Percentiles rank a stretch among this genome's conserved stretches.
These are phyloP conservation scores for Meghimatium bilineatum DNA, from an alignment of 2,888 invertebrate species.

Conservation along the genomic window DNA sequence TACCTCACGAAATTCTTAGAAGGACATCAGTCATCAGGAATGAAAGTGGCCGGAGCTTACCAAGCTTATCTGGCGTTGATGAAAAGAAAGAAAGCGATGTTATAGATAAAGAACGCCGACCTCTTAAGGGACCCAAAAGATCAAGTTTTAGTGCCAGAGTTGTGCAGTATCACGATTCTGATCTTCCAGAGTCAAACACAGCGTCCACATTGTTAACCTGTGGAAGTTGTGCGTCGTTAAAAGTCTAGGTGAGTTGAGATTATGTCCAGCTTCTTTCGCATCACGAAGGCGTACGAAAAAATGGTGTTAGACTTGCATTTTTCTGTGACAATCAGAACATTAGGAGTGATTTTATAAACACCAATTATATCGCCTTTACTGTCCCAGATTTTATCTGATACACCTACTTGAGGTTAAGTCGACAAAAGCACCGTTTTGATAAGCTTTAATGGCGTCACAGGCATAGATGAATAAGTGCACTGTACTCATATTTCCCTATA, in stretches of 20 bases:
- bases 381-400: background rate
- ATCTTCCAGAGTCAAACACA: background rate
- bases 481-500: too few relatives aligned
- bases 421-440: too few relatives aligned
- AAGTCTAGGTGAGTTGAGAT: constrained; percentile 80
- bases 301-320: background rate
- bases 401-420: too few relatives aligned
- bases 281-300: background rate
- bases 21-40: constrained; percentile 26
- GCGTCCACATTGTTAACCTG: background rate
- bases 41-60: constrained; percentile 43
- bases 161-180: constrained; percentile 4
- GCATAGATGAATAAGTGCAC: too few relatives aligned
- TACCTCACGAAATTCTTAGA: constrained; percentile 43
- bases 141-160: background rate
- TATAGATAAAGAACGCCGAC: background rate
- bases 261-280: background rate
- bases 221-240: constrained; percentile 82
- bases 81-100: constrained; percentile 34
- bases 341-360: background rate
- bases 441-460: too few relatives aligned
- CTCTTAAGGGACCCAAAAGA: background rate
- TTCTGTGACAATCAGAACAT: background rate
- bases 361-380: background rate
- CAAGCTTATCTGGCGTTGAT: constrained; percentile 42